Base-by-base conservation (phyloP, 2,888 invertebrate species). In the Megamerina dolium region DNA sequence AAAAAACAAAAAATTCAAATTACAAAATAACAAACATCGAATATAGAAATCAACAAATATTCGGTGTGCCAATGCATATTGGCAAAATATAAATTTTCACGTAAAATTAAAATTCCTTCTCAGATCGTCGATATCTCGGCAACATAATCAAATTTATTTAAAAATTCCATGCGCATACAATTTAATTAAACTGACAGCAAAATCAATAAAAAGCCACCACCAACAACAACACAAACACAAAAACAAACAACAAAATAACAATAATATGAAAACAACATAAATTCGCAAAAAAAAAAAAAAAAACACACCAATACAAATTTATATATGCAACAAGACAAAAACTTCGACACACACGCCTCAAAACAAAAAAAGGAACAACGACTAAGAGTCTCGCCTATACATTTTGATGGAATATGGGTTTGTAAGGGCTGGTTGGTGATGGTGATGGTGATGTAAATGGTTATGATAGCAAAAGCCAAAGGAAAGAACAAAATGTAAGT, bases 181-280 rank as follows among this genome's bases (percentile, higher is more conserved):
- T 43, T 43, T 34, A 43, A 43, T 43, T 39, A 35, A 43, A 38
- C 30, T 34, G 34, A 35, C 36, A 34, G 38, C n/a, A 43, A 21
- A 43, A 38, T 43, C 43, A 34, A 30, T 39, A 39, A 35, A 20
- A 16, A 13, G 16, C 13, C 8, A 26, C 14, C 30, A 40, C 14
- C 21, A 20, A 21, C 31, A 14, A 31, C 13, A 14, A 31, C 6
- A 16, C 9, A n/a, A 31, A 16, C 12, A 31, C 4, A 31, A 5
- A 12, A 31, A 30, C 12, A 13, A 9, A 31, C 31, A 14, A 31
- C 31, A 14, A 13, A n/a, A 9, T 12, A 30, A 5, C 9, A 31
- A n/a, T 16, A 31, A n/a, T 6, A 14, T 14, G 4, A 4, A 14
- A 23, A 23, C 23, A 8, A 23, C 6, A 23, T 8, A 23, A 8